Evolutionary conservation across 2,113 vertebrate species (phyloP).

Genomic region (Ptilonorhynchus violaceus): DNA sequence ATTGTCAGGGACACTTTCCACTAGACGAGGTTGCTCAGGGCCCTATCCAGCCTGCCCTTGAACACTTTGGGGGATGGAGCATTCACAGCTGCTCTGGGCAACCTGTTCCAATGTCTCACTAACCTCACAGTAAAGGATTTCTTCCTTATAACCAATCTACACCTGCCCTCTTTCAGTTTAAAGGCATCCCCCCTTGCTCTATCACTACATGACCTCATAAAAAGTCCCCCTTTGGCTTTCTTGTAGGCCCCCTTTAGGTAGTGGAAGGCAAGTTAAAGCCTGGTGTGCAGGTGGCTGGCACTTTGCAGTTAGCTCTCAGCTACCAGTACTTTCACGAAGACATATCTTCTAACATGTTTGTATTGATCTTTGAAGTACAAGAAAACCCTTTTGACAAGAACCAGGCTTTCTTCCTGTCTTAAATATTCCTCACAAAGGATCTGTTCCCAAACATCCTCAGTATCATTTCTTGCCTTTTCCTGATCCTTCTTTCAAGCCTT

Average conservation of each 20-base stretch:
- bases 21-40: not conserved
- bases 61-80: not conserved
- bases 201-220: not conserved
- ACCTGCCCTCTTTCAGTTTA: not conserved
- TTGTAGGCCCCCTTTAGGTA: not conserved
- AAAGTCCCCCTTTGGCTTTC: not conserved
- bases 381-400: not conserved
- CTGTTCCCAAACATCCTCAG: not conserved
- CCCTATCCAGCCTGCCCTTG: not conserved
- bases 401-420: not conserved
- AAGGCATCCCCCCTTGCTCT: not conserved
- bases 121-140: not conserved
- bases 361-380: conserved; percentile 1
- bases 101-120: not conserved
- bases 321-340: not conserved
- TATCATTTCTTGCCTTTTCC: not conserved
- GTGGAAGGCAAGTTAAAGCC: not conserved
- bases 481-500: not conserved
- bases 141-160: not conserved
- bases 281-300: not conserved
- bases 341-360: not conserved
- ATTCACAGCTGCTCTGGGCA: not conserved
- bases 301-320: not conserved
- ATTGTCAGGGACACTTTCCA: not conserved
- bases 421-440: not conserved